phyloP scores from a whole-genome alignment of 2,888 invertebrate genomes.

The Prosapia bicincta region DNA sequence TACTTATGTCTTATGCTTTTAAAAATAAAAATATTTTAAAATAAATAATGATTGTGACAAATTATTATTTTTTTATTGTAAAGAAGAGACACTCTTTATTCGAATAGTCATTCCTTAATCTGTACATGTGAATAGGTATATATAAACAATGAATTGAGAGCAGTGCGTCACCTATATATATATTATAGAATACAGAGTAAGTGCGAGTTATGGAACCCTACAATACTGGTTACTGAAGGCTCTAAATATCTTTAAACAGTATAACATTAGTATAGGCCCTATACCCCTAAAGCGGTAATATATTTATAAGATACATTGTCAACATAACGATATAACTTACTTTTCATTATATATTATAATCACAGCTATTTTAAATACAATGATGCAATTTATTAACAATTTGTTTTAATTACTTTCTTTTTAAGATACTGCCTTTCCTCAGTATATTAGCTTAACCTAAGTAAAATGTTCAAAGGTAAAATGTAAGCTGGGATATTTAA shows the following conservation, averaged over 20 bases:
- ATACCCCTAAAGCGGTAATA: neutral
- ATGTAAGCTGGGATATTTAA: neutral
- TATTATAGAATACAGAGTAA: neutral
- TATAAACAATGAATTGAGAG: neutral
- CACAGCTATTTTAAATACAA: neutral
- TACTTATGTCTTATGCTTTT: too few species aligned
- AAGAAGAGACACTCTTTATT: neutral
- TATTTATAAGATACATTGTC: neutral
- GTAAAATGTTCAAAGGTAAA: neutral
- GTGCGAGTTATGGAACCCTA: neutral
- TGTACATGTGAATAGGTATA: neutral
- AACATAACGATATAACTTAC: neutral
- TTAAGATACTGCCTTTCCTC: neutral
- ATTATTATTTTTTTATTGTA: neutral
- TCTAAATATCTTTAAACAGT: slow-evolving; percentile 17
- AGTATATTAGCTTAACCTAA: neutral
- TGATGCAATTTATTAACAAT: neutral
- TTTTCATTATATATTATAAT: neutral
- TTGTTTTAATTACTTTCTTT: neutral
- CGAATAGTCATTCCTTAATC: neutral
- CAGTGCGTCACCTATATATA: neutral
- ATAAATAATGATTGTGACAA: too few species aligned
- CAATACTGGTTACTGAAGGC: slow-evolving; percentile 11
- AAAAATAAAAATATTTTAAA: too few species aligned
- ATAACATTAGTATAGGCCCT: slow-evolving; percentile 16